phyloP scores from a whole-genome alignment of 2,888 invertebrate genomes.

The Pterostichus madidus region DNA sequence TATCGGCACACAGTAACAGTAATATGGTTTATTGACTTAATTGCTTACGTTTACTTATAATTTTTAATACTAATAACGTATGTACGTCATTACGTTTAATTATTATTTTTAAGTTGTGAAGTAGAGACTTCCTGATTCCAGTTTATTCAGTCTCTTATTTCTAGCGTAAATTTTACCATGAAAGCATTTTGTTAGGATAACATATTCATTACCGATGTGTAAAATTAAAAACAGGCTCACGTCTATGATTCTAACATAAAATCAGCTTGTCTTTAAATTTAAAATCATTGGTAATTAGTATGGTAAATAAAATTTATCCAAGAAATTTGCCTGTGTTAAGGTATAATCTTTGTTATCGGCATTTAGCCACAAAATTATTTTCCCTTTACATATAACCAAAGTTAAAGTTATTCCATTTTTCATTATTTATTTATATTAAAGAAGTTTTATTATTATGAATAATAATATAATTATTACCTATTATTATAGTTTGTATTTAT shows the following conservation, averaged over 20 bases:
- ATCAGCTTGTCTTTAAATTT: constrained; percentile 52
- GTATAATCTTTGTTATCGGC: constrained; percentile 52
- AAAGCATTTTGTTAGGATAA: constrained; percentile 44
- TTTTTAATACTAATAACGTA: constrained; percentile 46
- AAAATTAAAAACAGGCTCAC: constrained; percentile 36
- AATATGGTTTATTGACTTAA: constrained; percentile 50
- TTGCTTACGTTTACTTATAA: constrained; percentile 48
- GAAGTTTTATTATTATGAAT: constrained; percentile 68
- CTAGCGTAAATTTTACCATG: constrained; percentile 27
- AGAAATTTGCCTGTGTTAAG: constrained; percentile 17
- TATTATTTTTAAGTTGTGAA: constrained; percentile 41
- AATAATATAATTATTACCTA: constrained; percentile 68
- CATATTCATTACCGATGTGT: constrained; percentile 58
- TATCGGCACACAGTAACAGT: constrained; percentile 33
- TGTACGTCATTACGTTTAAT: constrained; percentile 9
- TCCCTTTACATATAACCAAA: constrained; percentile 76
- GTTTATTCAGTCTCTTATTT: constrained; percentile 39
- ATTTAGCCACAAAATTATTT: constrained; percentile 62
- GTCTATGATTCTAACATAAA: background rate
- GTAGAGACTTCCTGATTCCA: constrained; percentile 43
- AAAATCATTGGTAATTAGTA: constrained; percentile 53
- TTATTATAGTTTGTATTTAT: constrained; percentile 70
- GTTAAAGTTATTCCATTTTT: constrained; percentile 74
- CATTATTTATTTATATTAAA: constrained; percentile 73
- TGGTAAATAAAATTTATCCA: constrained; percentile 38